Evolutionary conservation across 2,888 invertebrate species (phyloP).

Genomic region (Aphodius granarius): DNA sequence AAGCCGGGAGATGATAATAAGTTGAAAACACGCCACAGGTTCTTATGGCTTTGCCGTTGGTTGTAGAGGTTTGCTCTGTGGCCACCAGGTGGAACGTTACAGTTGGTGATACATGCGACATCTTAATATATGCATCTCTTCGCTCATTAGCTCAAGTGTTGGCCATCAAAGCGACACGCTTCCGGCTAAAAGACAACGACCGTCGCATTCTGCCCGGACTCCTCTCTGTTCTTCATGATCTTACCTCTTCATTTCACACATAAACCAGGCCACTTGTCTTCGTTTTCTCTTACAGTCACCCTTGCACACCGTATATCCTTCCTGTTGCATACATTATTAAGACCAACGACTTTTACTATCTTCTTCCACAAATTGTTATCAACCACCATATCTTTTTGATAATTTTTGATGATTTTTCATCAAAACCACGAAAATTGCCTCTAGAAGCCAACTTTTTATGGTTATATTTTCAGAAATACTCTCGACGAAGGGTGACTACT

Average conservation of each 20-base stretch:
- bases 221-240: not conserved
- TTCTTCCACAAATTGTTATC: too few relatives aligned
- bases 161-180: conserved; percentile 45
- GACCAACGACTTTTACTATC: too few relatives aligned
- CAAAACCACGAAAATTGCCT: too few relatives aligned
- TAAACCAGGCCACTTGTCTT: not conserved
- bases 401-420: too few relatives aligned
- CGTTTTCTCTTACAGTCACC: not conserved
- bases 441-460: too few relatives aligned
- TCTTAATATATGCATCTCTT: conserved; percentile 42
- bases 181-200: conserved; percentile 47
- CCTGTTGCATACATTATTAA: not conserved
- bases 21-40: not conserved
- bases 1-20: not conserved
- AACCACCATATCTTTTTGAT: too few relatives aligned
- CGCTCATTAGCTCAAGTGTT: conserved; percentile 46
- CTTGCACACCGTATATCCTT: not conserved
- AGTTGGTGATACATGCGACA: conserved; percentile 37
- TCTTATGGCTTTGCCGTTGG: too few relatives aligned
- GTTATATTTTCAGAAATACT: too few relatives aligned
- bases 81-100: conserved; percentile 37
- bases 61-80: not conserved
- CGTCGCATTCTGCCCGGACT: conserved; percentile 34
- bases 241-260: conserved; percentile 21
- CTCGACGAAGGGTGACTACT: too few relatives aligned